Percentiles rank a stretch among this genome's conserved stretches.
Evolutionary conservation across 2,797 vertebrate genomes (phyloP).

Genomic region (Crocodylus rhombifer): DNA sequence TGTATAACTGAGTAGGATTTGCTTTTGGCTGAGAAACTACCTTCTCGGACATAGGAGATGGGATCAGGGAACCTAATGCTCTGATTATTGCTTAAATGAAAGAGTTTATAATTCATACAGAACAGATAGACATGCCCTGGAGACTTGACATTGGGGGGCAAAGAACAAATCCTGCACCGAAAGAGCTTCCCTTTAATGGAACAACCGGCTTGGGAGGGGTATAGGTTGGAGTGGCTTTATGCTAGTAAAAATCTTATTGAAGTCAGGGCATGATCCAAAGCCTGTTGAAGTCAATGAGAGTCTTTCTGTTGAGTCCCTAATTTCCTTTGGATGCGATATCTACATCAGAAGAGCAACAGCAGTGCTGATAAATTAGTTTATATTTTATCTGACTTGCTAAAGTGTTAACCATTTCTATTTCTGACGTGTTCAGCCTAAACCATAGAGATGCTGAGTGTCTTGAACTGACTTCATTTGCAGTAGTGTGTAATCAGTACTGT

Average conservation of each 20-base stretch:
- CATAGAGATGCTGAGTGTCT: background rate
- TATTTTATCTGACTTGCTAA: background rate
- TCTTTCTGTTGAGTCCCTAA: background rate
- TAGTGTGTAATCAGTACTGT: background rate
- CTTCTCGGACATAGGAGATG: background rate
- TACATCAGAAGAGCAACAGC: background rate
- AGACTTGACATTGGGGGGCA: background rate
- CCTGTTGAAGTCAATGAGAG: background rate
- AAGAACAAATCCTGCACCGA: background rate
- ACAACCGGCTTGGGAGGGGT: background rate
- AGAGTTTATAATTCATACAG: background rate
- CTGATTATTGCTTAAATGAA: background rate
- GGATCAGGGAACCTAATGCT: background rate
- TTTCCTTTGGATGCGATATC: background rate
- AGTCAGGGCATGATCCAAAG: background rate
- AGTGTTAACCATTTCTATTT: background rate
- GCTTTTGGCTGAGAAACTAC: background rate
- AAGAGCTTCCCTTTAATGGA: background rate
- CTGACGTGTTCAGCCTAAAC: background rate
- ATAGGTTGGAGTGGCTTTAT: fast-evolving
- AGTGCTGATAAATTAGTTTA: constrained; percentile 22
- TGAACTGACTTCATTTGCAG: background rate
- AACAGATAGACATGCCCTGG: background rate
- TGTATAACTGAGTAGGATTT: background rate
- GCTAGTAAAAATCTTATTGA: background rate